Conservation (phyloP, 2,113 vertebrate genomes). For the Dryoscopus gambensis region DNA sequence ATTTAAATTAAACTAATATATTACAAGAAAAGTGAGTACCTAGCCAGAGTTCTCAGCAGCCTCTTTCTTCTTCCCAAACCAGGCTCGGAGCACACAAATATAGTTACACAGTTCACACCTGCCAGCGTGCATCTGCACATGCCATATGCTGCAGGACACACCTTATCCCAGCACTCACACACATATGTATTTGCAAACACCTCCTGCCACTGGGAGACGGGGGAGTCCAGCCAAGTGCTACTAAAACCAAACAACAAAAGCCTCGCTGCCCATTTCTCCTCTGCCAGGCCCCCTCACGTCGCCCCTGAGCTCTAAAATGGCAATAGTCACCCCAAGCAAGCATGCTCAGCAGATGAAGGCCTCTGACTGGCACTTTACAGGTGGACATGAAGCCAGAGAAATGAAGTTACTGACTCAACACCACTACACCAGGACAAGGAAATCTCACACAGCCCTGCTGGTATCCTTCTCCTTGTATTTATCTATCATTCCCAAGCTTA, state of each 20-base stretch:
- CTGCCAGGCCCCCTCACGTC: accelerated
- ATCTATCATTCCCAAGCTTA: not conserved
- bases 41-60: conserved; percentile 32
- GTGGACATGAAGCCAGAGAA: not conserved
- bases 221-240: not conserved
- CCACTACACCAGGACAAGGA: not conserved
- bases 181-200: conserved; percentile 19
- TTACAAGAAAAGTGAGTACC: conserved; percentile 45
- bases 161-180: not conserved
- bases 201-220: not conserved
- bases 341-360: accelerated
- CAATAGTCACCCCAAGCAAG: no score
- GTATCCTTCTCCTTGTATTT: not conserved
- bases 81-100: not conserved
- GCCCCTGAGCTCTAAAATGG: not conserved
- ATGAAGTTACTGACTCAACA: not conserved
- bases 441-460: not conserved
- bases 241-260: not conserved
- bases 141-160: conserved; percentile 1
- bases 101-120: not conserved
- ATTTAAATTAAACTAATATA: conserved; percentile 74
- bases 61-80: not conserved
- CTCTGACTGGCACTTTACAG: not conserved
- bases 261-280: not conserved
- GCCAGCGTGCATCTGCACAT: not conserved